phyloP scores from a whole-genome alignment of 2,113 vertebrate genomes.

The Oreocharis arfaki region DNA sequence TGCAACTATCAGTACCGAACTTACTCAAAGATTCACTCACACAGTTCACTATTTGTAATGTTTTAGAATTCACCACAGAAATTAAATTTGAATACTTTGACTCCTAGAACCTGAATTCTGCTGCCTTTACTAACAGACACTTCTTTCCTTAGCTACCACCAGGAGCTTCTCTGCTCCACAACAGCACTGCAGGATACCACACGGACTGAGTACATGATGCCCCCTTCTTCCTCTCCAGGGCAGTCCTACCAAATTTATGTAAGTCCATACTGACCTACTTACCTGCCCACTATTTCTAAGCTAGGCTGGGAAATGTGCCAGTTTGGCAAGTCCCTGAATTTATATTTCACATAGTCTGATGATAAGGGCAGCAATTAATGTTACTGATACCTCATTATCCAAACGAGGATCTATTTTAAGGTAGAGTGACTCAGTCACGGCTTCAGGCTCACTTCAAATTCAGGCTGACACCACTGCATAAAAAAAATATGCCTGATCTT shows the following conservation, averaged over 20 bases:
- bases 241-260: neutral
- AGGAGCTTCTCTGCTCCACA: neutral
- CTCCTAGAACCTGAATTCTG: neutral
- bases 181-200: neutral
- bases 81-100: neutral
- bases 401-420: neutral
- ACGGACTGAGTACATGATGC: rapidly evolving
- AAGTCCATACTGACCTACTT: neutral
- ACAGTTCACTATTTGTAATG: neutral
- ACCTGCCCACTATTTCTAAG: neutral
- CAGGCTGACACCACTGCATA: neutral
- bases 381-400: neutral
- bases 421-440: neutral
- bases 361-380: neutral
- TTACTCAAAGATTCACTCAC: neutral
- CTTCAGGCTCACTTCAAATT: neutral
- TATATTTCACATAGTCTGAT: neutral
- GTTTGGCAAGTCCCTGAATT: neutral
- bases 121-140: neutral
- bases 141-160: neutral
- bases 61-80: neutral
- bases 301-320: neutral
- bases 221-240: neutral
- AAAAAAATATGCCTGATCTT: neutral
- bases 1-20: neutral